These are phyloP conservation scores for Ceratina australensis DNA, from an alignment of 1,140 invertebrate genomes.

Conservation along the genomic window DNA sequence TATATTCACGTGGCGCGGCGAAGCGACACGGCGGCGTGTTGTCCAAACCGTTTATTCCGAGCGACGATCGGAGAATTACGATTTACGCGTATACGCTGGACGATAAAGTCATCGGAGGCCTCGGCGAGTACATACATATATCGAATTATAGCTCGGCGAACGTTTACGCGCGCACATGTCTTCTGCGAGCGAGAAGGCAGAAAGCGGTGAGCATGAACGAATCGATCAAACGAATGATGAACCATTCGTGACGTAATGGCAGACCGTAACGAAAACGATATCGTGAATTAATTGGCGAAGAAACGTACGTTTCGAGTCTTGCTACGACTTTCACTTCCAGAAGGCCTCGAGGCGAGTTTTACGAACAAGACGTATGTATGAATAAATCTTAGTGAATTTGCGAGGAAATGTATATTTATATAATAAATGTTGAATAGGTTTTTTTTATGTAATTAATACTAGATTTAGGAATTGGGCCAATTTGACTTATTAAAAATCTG, in stretches of 20 bases:
- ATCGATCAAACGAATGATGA: conserved; percentile 11
- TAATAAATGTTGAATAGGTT: no score
- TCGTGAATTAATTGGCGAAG: neutral
- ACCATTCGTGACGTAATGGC: neutral
- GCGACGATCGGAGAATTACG: neutral
- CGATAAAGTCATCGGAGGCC: conserved; percentile 4
- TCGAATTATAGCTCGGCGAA: conserved; percentile 8
- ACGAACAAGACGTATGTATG: neutral
- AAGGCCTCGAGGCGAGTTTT: neutral
- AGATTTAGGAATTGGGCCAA: no score
- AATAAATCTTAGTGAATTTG: no score
- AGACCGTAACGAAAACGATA: neutral
- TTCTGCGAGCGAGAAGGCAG: conserved; percentile 4
- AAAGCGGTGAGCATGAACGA: neutral
- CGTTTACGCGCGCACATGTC: conserved; percentile 1
- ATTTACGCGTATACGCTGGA: neutral
- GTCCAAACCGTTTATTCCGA: neutral
- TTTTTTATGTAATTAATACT: no score
- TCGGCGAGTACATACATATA: neutral
- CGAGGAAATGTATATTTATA: no score
- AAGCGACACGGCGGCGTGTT: neutral
- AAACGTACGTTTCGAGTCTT: neutral
- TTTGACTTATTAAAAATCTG: no score
- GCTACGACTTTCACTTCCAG: neutral
- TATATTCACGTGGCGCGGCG: neutral